These are phyloP conservation scores for Rafetus swinhoei DNA, from an alignment of 2,113 vertebrate species.

Conservation along the genomic window DNA sequence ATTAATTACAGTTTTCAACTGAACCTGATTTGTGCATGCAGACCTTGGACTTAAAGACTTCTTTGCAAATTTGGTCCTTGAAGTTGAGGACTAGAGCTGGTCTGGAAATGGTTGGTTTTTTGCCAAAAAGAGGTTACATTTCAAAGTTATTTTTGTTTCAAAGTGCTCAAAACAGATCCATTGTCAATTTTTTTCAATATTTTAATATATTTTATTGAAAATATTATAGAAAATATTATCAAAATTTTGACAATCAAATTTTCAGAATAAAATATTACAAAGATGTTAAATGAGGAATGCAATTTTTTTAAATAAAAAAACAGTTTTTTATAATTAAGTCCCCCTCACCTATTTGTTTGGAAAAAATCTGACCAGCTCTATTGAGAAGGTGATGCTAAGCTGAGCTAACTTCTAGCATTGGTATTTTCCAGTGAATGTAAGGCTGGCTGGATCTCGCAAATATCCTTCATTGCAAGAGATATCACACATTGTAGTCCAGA, in stretches of 20 bases:
- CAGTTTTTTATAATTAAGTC: constrained; percentile 20
- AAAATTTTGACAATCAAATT: not conserved
- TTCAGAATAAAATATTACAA: not conserved
- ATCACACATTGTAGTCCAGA: not conserved
- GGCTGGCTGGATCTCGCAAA: not conserved
- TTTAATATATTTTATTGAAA: not conserved
- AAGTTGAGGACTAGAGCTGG: not conserved
- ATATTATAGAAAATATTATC: not conserved
- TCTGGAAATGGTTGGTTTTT: not conserved
- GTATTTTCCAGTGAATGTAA: constrained; percentile 15
- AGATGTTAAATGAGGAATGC: not conserved
- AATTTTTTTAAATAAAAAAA: not conserved
- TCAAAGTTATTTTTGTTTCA: not conserved
- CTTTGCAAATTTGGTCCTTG: not conserved
- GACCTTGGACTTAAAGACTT: not conserved
- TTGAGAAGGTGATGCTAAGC: not conserved
- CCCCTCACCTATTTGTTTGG: not conserved
- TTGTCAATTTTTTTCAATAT: not conserved
- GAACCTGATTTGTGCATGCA: not conserved
- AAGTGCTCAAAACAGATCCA: not conserved
- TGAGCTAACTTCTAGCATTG: not conserved
- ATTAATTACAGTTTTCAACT: not conserved
- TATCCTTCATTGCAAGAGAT: not conserved
- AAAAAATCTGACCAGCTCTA: constrained; percentile 37
- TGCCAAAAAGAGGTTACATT: constrained; percentile 11